Evolutionary conservation across 30 jellyfish, hydroid and myxozoan genomes (phyloP), one percentile per base, ranked within the genome.

Genomic region (Aurelia sp.): DNA sequence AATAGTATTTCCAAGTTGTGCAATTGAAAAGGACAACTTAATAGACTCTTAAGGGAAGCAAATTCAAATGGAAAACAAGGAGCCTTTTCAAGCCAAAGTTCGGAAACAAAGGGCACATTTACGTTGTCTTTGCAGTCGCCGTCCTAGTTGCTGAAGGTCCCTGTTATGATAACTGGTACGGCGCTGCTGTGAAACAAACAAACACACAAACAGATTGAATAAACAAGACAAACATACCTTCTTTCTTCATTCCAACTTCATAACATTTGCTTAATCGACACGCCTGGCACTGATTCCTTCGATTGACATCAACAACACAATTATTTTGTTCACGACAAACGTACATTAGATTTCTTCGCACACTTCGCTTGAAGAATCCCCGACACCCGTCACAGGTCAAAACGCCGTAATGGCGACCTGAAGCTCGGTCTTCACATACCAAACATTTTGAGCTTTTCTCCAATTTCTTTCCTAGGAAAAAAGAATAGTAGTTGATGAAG

Each of bases 321-420:
- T 59, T 73, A 31, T 64, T 78, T 71, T 91, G 90, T 51, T 85
- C 91, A 10, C 95, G 87, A 78, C 98, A 91, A 22, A 63, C 89
- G 76, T 91, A 86, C 21, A 27, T 77, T 27, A 91, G 61, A 60
- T 71, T 78, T 53, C 96, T 63, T 73, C 98, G 37, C 61, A 91
- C 98, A 80, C 96, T 91, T 22, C 98, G 90, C 78, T 91, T 91
- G 87, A 91, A 91, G 70, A 91, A 91, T 18, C 98, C 98, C 59
- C 98, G 93, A 86, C 98, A 91, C 66, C 98, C 98, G 86, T 91
- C 98, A 82, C 98, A 91, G 60, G 98, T 85, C 72, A 91, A 61
- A 19, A 91, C 96, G 48, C 96, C 96, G 91, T 91, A 91, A 79
- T 91, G 98, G 33, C 96, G 90, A 41, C 98, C 98, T 11, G 98